Evolutionary conservation across 2,797 vertebrate species (phyloP).

Genomic region (Crocodylus rhombifer): DNA sequence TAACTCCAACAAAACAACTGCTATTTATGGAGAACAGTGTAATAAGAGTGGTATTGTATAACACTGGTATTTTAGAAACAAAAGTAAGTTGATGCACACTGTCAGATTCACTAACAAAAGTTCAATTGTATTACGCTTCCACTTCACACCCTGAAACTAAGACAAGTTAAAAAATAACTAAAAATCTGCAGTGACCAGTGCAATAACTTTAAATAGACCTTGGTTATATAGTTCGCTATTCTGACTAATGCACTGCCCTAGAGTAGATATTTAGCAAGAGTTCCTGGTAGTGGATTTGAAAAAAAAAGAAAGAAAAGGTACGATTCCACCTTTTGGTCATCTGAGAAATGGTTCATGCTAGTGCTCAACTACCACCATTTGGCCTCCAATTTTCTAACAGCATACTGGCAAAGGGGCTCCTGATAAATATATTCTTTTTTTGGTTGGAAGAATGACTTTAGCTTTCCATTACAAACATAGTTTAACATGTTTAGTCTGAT

Average conservation of each 20-base stretch:
- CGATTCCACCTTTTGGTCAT: neutral
- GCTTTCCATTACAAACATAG: rapidly evolving
- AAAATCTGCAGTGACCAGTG: neutral
- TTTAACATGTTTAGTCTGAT: no score
- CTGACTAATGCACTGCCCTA: neutral
- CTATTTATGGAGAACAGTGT: neutral
- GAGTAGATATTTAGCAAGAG: neutral
- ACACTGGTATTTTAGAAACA: neutral
- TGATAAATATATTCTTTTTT: neutral
- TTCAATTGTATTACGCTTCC: neutral
- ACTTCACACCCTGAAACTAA: neutral
- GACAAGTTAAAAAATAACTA: neutral
- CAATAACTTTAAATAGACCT: neutral
- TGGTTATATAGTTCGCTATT: neutral
- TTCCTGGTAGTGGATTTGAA: neutral
- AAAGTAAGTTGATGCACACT: neutral
- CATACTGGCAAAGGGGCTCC: neutral
- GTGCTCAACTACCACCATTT: neutral
- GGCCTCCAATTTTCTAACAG: neutral
- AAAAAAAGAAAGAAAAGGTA: neutral
- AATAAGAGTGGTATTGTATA: neutral
- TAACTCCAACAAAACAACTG: neutral
- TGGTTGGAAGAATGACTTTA: neutral
- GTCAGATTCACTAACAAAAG: neutral
- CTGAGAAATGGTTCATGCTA: neutral